A percentile compares a stretch with the other conserved stretches of the same genome.
These are phyloP conservation scores for Nothoprocta pentlandii DNA, from an alignment of 2,113 vertebrate genomes.

Conservation along the genomic window DNA sequence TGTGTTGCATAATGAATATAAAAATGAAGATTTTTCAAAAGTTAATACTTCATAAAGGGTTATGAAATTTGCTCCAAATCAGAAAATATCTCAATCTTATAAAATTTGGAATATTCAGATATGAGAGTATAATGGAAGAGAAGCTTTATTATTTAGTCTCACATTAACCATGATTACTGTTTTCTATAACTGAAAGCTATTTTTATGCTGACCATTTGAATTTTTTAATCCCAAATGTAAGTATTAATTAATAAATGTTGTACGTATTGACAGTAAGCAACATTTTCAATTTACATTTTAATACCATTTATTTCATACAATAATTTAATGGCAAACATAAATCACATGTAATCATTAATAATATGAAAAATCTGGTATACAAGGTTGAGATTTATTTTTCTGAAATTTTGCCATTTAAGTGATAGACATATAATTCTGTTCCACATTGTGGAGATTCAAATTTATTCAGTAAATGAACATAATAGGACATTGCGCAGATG, in stretches of 20 bases:
- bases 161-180: background rate
- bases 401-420: background rate
- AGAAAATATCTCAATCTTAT: background rate
- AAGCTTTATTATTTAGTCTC: background rate
- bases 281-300: background rate
- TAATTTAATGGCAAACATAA: conserved; percentile 16
- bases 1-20: background rate
- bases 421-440: background rate
- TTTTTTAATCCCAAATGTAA: background rate
- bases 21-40: background rate
- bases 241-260: background rate
- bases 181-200: background rate
- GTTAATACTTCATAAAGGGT: background rate
- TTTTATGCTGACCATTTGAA: background rate
- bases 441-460: background rate
- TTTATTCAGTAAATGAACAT: background rate
- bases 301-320: background rate
- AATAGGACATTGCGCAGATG: background rate
- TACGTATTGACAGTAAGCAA: background rate
- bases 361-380: background rate
- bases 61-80: background rate
- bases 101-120: background rate
- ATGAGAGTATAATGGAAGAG: background rate
- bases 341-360: background rate
- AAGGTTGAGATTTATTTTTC: background rate